phyloP scores from a whole-genome alignment of 2,888 invertebrate species.

The Odontothrips loti region DNA sequence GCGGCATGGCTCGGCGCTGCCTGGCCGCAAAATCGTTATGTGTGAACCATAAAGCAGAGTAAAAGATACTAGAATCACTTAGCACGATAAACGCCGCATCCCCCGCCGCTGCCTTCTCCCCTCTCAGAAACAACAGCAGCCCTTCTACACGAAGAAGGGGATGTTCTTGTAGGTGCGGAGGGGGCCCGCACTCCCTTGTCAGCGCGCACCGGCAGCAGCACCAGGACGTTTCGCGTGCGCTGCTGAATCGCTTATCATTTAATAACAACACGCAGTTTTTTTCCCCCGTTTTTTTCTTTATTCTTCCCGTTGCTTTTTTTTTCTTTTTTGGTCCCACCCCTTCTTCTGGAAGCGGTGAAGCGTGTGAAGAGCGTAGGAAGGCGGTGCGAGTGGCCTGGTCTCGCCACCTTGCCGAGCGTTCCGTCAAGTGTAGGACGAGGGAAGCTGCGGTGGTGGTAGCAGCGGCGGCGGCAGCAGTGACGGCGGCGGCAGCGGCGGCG shows the following conservation, averaged over 20 bases:
- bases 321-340: not conserved
- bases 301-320: not conserved
- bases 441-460: too few relatives aligned
- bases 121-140: not conserved
- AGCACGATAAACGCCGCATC: not conserved
- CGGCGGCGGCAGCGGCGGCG: not conserved
- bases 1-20: not conserved
- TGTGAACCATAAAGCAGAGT: conserved; percentile 11
- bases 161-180: too few relatives aligned
- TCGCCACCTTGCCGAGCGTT: not conserved
- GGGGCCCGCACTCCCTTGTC: too few relatives aligned
- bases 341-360: not conserved
- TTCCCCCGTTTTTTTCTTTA: not conserved
- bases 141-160: too few relatives aligned
- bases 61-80: conserved; percentile 6
- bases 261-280: not conserved
- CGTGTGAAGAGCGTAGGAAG: not conserved
- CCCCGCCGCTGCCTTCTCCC: not conserved
- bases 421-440: too few relatives aligned
- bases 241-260: too few relatives aligned
- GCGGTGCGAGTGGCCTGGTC: not conserved
- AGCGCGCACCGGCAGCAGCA: too few relatives aligned
- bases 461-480: too few relatives aligned
- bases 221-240: too few relatives aligned
- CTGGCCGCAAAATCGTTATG: not conserved